Conservation (phyloP, 2,888 invertebrate species). For the Brachylomia viminalis region DNA sequence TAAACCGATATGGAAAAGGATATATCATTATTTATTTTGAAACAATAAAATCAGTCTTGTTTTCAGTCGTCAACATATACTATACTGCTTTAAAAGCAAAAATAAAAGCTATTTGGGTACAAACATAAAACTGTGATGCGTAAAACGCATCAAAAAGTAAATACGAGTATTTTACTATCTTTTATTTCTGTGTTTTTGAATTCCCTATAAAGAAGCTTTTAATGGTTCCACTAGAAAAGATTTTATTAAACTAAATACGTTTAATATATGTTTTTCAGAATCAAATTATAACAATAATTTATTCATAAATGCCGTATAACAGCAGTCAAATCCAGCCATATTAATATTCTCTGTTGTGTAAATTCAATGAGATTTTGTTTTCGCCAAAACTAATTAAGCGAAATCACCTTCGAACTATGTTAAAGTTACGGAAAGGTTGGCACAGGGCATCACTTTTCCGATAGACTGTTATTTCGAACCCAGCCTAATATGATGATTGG, state of each 20-base stretch:
- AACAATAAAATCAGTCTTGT: background rate
- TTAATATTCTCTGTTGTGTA: constrained; percentile 2
- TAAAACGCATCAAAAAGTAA: background rate
- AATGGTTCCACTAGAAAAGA: background rate
- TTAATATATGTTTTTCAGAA: background rate
- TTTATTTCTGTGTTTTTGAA: background rate
- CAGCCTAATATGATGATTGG: constrained; percentile 57
- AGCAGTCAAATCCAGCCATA: background rate
- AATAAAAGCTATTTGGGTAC: background rate
- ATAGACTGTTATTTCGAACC: constrained; percentile 50
- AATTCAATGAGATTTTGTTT: constrained; percentile 61
- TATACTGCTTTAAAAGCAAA: background rate
- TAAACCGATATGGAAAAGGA: background rate
- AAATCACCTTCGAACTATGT: constrained; percentile 56
- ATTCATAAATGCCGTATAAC: background rate
- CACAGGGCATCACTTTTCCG: constrained; percentile 49
- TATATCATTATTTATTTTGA: background rate
- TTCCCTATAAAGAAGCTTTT: background rate
- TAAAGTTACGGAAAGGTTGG: constrained; percentile 47
- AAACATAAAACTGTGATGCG: background rate
- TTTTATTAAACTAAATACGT: background rate
- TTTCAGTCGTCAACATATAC: background rate
- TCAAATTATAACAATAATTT: background rate
- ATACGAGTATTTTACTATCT: constrained; percentile 5
- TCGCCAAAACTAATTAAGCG: constrained; percentile 48